A percentile compares a stretch with the other conserved stretches of the same genome.
Evolutionary conservation across 2,888 invertebrate genomes (phyloP).

Genomic region (Congeria kusceri): DNA sequence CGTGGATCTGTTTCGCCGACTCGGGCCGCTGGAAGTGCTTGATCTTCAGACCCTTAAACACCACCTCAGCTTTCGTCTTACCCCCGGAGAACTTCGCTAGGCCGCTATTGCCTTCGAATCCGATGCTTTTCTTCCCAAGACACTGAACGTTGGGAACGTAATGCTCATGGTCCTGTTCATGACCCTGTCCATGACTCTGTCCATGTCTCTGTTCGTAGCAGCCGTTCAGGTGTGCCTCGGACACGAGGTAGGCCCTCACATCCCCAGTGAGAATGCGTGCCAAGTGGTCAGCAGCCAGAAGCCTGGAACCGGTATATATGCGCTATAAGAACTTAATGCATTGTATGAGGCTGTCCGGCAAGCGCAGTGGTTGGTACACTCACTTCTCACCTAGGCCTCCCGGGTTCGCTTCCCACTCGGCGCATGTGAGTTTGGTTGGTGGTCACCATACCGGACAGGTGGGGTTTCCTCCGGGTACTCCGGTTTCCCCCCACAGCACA

Average conservation of each 20-base stretch:
- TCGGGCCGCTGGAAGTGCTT: conserved; percentile 10
- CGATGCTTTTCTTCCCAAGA: conserved; percentile 5
- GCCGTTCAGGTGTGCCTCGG: conserved; percentile 14
- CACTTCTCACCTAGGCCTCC: too few species aligned
- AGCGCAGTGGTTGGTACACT: too few species aligned
- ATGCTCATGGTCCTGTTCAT: not conserved
- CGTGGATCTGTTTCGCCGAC: conserved; percentile 17
- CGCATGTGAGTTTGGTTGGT: too few species aligned
- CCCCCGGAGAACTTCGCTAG: not conserved
- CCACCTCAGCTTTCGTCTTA: not conserved
- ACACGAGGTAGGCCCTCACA: conserved; percentile 15
- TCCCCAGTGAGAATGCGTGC: not conserved
- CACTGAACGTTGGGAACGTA: not conserved
- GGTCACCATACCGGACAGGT: too few species aligned
- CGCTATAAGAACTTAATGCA: too few species aligned
- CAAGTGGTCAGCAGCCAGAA: conserved; percentile 14
- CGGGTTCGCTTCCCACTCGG: too few species aligned
- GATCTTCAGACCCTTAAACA: conserved; percentile 18
- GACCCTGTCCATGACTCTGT: too few species aligned
- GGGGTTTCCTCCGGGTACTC: too few species aligned
- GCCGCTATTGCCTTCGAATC: conserved; percentile 9
- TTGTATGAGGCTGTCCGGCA: too few species aligned
- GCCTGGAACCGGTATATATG: too few species aligned
- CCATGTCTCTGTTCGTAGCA: conserved; percentile 3
- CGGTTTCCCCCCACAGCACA: too few species aligned